Conservation (phyloP, 2,888 invertebrate genomes). For the Agapostemon virescens region DNA sequence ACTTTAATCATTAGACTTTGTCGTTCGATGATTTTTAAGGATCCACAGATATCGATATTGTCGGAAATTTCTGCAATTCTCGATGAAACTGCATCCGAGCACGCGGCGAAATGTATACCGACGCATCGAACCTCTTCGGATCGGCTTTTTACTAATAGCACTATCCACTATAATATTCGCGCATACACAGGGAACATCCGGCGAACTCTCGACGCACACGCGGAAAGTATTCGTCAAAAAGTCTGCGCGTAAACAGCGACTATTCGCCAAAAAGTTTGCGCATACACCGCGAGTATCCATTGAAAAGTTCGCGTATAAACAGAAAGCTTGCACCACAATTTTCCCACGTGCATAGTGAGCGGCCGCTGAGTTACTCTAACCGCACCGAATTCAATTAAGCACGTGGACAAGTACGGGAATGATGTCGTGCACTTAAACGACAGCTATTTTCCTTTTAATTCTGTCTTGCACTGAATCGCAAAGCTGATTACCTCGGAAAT, state of each 20-base stretch:
- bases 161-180: not conserved
- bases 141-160: not conserved
- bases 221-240: slow-evolving; percentile 8
- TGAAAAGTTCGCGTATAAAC: slow-evolving; percentile 16
- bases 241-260: slow-evolving; percentile 9
- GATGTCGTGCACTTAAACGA: slow-evolving; percentile 1
- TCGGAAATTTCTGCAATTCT: too few relatives aligned
- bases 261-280: slow-evolving; percentile 17
- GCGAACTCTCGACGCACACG: not conserved
- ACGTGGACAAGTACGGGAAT: not conserved
- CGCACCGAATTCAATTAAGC: not conserved
- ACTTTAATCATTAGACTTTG: too few relatives aligned
- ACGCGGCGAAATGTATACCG: not conserved
- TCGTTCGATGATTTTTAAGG: not conserved
- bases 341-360: not conserved
- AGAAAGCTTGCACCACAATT: slow-evolving; percentile 2
- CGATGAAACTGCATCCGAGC: not conserved
- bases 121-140: not conserved
- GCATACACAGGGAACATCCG: not conserved
- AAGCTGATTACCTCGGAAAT: not conserved
- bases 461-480: not conserved
- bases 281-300: slow-evolving; percentile 27
- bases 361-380: not conserved
- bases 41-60: too few relatives aligned
- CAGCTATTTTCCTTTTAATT: not conserved